Evolutionary conservation across 2,888 invertebrate species (phyloP).

Genomic region (Hofmannophila pseudospretella): DNA sequence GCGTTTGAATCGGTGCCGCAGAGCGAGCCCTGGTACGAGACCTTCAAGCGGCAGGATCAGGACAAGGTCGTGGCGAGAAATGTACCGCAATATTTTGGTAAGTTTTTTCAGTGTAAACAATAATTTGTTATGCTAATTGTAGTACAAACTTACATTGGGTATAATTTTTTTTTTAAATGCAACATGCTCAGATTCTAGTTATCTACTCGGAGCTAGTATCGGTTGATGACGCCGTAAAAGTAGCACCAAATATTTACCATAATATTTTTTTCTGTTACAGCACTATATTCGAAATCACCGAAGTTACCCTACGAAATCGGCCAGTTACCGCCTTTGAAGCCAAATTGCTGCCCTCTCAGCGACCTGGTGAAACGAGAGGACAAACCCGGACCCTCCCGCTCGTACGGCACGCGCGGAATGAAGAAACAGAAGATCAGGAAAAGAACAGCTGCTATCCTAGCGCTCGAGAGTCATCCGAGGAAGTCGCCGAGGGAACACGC

Average conservation of each 20-base stretch:
- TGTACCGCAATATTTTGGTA: slow-evolving; percentile 77
- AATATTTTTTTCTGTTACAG: slow-evolving; percentile 46
- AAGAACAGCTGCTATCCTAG: slow-evolving; percentile 44
- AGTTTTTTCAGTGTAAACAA: slow-evolving; percentile 26
- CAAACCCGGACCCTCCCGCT: slow-evolving; percentile 55
- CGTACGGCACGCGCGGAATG: slow-evolving; percentile 63
- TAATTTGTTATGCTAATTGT: too few relatives aligned
- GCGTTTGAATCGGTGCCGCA: slow-evolving; percentile 86
- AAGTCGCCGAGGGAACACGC: slow-evolving; percentile 94
- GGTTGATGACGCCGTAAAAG: too few relatives aligned
- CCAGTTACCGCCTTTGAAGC: slow-evolving; percentile 79
- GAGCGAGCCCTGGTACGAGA: slow-evolving; percentile 87
- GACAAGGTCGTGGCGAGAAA: slow-evolving; percentile 81
- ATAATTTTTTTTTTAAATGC: too few relatives aligned
- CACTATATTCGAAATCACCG: slow-evolving; percentile 79
- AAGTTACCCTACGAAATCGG: slow-evolving; percentile 88
- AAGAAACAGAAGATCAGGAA: slow-evolving; percentile 55
- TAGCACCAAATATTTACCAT: too few relatives aligned
- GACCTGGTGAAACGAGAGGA: slow-evolving; percentile 64
- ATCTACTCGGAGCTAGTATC: too few relatives aligned
- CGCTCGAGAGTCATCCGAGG: slow-evolving; percentile 80
- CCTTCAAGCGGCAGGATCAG: slow-evolving; percentile 86
- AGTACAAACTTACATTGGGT: too few relatives aligned
- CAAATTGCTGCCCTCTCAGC: slow-evolving; percentile 71
- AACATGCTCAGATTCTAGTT: too few relatives aligned